Evolutionary conservation across 2,113 vertebrate genomes (phyloP).

Genomic region (Coryphaenoides rupestris): DNA sequence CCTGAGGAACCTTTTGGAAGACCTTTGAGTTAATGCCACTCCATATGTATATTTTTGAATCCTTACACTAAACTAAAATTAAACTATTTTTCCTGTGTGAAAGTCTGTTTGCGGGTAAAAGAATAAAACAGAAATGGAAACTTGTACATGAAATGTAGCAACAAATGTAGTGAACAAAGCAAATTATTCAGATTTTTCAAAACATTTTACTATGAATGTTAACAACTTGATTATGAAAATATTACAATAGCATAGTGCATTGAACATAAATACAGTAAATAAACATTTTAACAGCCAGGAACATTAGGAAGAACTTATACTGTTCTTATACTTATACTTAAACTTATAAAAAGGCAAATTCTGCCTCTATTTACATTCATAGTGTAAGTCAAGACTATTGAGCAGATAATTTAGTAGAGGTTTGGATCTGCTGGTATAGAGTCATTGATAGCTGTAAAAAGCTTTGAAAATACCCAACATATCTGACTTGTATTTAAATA

Average conservation of each 20-base stretch:
- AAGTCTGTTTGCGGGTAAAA: background rate
- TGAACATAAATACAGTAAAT: constrained; percentile 1
- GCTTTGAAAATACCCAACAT: background rate
- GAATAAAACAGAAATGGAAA: no score
- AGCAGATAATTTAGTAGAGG: background rate
- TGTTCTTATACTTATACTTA: no score
- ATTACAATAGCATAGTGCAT: no score
- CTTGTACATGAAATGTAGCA: no score
- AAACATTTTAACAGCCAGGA: background rate
- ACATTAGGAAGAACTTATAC: background rate
- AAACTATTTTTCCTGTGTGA: constrained; percentile 44
- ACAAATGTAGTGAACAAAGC: background rate
- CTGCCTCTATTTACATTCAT: constrained; percentile 15
- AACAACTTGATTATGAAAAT: no score
- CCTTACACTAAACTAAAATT: constrained; percentile 35
- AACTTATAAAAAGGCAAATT: background rate
- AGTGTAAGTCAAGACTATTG: constrained; percentile 2
- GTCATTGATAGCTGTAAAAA: background rate
- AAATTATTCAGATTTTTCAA: background rate
- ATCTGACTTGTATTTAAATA: no score
- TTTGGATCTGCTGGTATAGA: background rate
- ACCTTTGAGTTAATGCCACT: constrained; percentile 4
- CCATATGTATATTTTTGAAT: constrained; percentile 48
- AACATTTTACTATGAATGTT: no score
- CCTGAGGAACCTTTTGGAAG: background rate